phyloP scores from a whole-genome alignment of 1,140 invertebrate species.

The Mesaphorura yosii region DNA sequence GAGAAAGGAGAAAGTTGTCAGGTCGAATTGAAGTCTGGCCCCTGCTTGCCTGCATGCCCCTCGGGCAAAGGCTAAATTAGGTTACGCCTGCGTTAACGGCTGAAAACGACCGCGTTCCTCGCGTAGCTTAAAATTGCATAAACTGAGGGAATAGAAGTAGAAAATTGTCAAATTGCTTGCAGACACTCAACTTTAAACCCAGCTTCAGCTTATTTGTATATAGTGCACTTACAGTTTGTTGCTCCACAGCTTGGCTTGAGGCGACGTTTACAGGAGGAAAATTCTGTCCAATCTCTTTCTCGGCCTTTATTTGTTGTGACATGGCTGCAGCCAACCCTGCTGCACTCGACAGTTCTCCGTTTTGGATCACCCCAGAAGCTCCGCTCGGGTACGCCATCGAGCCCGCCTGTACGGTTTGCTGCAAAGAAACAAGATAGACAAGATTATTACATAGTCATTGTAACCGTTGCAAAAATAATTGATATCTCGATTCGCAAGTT shows the following conservation, averaged over 20 bases:
- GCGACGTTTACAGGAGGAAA: conserved; percentile 12
- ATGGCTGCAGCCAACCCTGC: conserved; percentile 21
- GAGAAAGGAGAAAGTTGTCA: conserved; percentile 23
- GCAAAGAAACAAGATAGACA: conserved; percentile 47
- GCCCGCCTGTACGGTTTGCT: conserved; percentile 91
- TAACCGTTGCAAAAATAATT: no score
- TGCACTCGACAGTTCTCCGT: conserved; percentile 27
- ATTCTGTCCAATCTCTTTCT: conserved; percentile 22
- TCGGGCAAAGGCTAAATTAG: not conserved
- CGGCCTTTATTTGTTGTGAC: conserved; percentile 26
- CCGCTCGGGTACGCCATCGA: conserved; percentile 35
- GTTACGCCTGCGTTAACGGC: not conserved
- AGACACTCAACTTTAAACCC: not conserved
- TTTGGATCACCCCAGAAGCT: conserved; percentile 21
- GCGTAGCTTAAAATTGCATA: not conserved
- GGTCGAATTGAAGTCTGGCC: not conserved
- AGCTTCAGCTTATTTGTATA: not conserved
- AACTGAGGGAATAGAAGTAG: not conserved
- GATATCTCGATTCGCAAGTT: no score
- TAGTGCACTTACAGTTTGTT: conserved; percentile 26
- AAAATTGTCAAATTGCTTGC: not conserved
- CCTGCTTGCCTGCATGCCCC: not conserved
- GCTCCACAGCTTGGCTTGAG: conserved; percentile 28
- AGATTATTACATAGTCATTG: no score
- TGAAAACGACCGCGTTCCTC: not conserved